phyloP scores from a whole-genome alignment of 2,797 vertebrate species.

The Syngnathus rostellatus region DNA sequence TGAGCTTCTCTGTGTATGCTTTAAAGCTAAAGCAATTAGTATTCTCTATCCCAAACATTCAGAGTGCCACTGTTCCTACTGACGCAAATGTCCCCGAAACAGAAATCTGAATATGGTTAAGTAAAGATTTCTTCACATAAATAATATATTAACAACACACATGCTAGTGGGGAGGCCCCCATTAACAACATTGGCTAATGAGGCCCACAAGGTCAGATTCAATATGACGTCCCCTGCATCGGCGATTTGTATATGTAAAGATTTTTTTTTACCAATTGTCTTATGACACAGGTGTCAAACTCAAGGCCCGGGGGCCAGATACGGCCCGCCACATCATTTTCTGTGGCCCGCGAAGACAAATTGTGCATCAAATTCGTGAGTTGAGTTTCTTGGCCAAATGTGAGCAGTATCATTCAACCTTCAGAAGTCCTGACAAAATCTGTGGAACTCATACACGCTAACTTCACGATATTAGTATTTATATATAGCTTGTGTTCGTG shows the following conservation, averaged over 20 bases:
- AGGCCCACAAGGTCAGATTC: not conserved
- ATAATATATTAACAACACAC: not conserved
- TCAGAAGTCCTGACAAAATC: too few relatives aligned
- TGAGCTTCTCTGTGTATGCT: not conserved
- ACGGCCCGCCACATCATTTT: too few relatives aligned
- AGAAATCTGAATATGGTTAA: not conserved
- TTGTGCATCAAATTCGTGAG: too few relatives aligned
- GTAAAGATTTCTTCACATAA: not conserved
- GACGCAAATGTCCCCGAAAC: not conserved
- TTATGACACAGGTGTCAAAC: too few relatives aligned
- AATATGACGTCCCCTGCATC: not conserved
- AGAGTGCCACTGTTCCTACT: not conserved
- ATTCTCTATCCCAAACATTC: not conserved
- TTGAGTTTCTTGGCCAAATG: too few relatives aligned
- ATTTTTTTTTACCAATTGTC: not conserved
- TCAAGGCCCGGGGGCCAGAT: too few relatives aligned
- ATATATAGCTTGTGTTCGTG: too few relatives aligned
- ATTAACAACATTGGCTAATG: not conserved
- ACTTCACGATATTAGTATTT: too few relatives aligned
- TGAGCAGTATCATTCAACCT: too few relatives aligned
- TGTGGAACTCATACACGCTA: too few relatives aligned
- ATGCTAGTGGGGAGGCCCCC: not conserved
- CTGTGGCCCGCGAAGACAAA: too few relatives aligned
- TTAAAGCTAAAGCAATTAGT: not conserved
- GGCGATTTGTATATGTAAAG: too few relatives aligned